phyloP scores from a whole-genome alignment of 1,140 invertebrate genomes.

The Streblospio benedicti region DNA sequence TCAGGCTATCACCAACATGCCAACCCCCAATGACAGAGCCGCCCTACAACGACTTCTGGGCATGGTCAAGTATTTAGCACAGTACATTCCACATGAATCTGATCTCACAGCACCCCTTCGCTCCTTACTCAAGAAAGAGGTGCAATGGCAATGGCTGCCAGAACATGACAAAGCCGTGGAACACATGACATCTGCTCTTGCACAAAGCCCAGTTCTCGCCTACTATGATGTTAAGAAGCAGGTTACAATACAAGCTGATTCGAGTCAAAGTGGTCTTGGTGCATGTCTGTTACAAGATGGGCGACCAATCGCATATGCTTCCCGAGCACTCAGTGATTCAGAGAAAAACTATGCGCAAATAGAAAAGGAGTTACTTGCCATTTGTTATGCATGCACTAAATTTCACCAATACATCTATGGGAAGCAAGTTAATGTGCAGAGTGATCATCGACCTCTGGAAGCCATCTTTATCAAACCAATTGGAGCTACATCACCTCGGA shows the following conservation, averaged over 20 bases:
- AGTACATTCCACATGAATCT: slow-evolving; percentile 17
- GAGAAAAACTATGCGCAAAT: slow-evolving; percentile 49
- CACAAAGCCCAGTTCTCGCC: slow-evolving; percentile 20
- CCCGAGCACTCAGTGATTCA: slow-evolving; percentile 37
- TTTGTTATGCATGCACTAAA: slow-evolving; percentile 44
- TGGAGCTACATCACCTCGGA: slow-evolving; percentile 34
- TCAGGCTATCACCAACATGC: slow-evolving; percentile 29
- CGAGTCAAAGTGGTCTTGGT: slow-evolving; percentile 36
- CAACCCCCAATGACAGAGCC: slow-evolving; percentile 18
- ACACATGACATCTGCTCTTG: slow-evolving; percentile 20
- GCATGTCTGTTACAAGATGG: slow-evolving; percentile 45
- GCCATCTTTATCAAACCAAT: slow-evolving; percentile 44
- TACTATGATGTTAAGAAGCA: slow-evolving; percentile 25
- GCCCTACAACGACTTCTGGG: slow-evolving; percentile 24
- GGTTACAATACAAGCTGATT: slow-evolving; percentile 26
- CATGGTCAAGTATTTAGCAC: slow-evolving; percentile 23
- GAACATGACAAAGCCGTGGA: slow-evolving; percentile 16
- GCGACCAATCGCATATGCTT: slow-evolving; percentile 46
- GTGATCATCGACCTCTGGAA: slow-evolving; percentile 41
- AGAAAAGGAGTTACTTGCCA: slow-evolving; percentile 48
- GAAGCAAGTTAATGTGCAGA: slow-evolving; percentile 22
- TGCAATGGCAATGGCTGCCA: slow-evolving; percentile 6
- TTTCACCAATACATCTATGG: slow-evolving; percentile 45
- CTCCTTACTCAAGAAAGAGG: slow-evolving; percentile 1
- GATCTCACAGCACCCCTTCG: slow-evolving; percentile 2